phyloP scores from a whole-genome alignment of 1,140 invertebrate genomes.

The Drosophila aff. region DNA sequence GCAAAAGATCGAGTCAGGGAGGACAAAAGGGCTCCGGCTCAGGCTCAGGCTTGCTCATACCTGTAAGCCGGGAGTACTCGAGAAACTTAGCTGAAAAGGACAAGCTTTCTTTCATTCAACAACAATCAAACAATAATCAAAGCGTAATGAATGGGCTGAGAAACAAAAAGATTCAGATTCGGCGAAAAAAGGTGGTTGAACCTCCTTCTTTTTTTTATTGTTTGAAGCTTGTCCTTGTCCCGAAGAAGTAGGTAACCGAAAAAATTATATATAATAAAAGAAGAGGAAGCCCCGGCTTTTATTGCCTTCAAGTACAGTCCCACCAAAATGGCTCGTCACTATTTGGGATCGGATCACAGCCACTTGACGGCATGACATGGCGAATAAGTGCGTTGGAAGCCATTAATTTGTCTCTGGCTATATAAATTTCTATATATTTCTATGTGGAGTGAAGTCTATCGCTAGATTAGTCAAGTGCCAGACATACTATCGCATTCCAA shows the following conservation, averaged over 20 bases:
- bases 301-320: conserved; percentile 27
- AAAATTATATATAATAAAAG: conserved; percentile 3
- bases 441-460: conserved; percentile 22
- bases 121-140: conserved; percentile 58
- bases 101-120: conserved; percentile 56
- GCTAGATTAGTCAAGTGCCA: conserved; percentile 40
- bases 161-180: conserved; percentile 40
- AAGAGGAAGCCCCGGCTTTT: not conserved
- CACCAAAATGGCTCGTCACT: conserved; percentile 20
- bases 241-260: conserved; percentile 36
- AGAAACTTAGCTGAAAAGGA: conserved; percentile 62
- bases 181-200: conserved; percentile 72
- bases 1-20: conserved; percentile 19
- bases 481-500: conserved; percentile 43
- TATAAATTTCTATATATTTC: conserved; percentile 30
- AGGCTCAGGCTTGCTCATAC: conserved; percentile 30
- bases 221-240: conserved; percentile 57
- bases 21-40: conserved; percentile 41
- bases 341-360: not conserved
- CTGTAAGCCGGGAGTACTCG: conserved; percentile 16
- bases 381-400: conserved; percentile 25
- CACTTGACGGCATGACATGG: conserved; percentile 38
- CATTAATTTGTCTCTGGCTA: conserved; percentile 43
- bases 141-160: conserved; percentile 53
- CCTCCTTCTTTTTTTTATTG: conserved; percentile 34